Evolutionary conservation across 2,113 vertebrate species (phyloP), one percentile per base, ranked within the genome.

Genomic region (Corydoras maculifer): DNA sequence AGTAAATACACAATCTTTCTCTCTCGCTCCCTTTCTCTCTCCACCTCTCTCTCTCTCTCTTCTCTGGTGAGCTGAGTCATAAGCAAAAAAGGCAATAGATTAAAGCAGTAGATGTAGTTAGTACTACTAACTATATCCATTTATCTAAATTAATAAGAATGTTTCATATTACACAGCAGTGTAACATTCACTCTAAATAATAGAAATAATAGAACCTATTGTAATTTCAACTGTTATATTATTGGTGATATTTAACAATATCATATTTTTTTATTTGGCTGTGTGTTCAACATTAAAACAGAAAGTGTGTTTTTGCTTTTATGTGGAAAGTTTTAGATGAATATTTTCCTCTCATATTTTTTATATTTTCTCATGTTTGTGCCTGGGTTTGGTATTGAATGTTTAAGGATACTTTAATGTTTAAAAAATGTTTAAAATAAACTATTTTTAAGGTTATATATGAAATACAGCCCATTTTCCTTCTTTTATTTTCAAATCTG

Each of bases 141-240:
- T 90, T 86, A 90, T 90, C 87, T 85, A 82, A 84, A 83, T 74
- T 87, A 86, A 88, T 86, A 82, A 86, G 86, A 76, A 83, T 86
- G 81, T 74, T 89, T 90, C 89, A 87, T 89, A 83, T 81, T 78
- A 81, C 77, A 76, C 81, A 76, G 81, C 84, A 78, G 72, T 87
- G 86, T 86, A 87, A 81, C 82, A 84, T 88, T 82, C 86, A 83
- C 18, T 25, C 18, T 25, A 25, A 25, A 25, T 25, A 25, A 25
- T 87, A 86, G 86, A 86, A 88, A 89, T 89, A 87, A 90, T 88
- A 87, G 88, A 90, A 84, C 85, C 81, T 81, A 85, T 80, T 79
- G 77, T 43, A 43, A 43, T 43, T 43, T 43, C 35, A 43, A 43
- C 35, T 25, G 7, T 84, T 84, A 83, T 81, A 69, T 58, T 82